Percentiles rank a stretch among this genome's conserved stretches.
phyloP scores from a whole-genome alignment of 2,797 vertebrate species.

The Alcedo atthis region DNA sequence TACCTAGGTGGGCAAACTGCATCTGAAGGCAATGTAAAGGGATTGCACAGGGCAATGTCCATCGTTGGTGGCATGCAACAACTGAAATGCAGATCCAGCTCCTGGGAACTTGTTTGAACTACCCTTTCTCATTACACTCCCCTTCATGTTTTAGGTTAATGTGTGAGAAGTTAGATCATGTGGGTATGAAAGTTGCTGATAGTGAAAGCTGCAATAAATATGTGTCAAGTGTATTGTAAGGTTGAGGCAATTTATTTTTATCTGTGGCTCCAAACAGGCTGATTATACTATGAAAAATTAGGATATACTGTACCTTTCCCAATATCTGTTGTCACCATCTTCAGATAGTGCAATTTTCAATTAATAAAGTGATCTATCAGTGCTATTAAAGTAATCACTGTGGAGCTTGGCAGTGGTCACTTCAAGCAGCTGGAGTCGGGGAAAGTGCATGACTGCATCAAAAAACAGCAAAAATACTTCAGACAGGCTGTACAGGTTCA shows the following conservation, averaged over 20 bases:
- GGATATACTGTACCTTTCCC: conserved; percentile 40
- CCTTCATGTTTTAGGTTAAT: not conserved
- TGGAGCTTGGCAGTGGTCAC: not conserved
- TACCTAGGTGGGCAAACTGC: not conserved
- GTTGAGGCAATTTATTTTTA: conserved; percentile 53
- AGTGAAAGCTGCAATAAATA: conserved; percentile 51
- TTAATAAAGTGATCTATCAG: conserved; percentile 57
- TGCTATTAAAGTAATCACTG: conserved; percentile 20
- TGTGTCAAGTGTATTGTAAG: not conserved
- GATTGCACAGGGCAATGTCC: not conserved
- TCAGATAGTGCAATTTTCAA: conserved; percentile 48
- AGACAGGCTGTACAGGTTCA: rapidly evolving
- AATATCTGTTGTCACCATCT: conserved; percentile 61
- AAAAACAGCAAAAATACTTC: not conserved
- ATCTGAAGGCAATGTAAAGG: not conserved
- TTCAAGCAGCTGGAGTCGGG: not conserved
- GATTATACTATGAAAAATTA: conserved; percentile 60
- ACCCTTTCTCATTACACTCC: not conserved
- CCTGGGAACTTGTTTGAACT: not conserved
- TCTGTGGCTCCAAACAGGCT: conserved; percentile 30
- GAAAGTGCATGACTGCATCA: not conserved
- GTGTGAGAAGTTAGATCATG: not conserved
- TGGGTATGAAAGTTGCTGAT: conserved; percentile 39
- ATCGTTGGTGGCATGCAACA: not conserved
- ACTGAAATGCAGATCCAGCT: not conserved